These are phyloP conservation scores for Triplophysa rosa DNA, from an alignment of 2,113 vertebrate genomes.

Conservation along the genomic window DNA sequence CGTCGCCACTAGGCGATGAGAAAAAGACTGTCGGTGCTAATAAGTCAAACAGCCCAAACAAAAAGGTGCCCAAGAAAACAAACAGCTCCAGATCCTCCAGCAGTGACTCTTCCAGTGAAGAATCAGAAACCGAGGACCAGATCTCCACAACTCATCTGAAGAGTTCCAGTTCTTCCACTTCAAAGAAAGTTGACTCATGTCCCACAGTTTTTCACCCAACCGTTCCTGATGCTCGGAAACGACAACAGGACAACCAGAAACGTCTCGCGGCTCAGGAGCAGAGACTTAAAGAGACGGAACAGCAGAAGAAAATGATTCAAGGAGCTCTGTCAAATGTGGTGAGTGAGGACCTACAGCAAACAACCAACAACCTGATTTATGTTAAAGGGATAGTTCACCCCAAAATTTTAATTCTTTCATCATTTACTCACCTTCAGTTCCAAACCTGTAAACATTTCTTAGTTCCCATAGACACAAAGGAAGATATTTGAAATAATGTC, in stretches of 20 bases:
- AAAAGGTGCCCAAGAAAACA: neutral
- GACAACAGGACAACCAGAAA: conserved; percentile 82
- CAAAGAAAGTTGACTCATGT: neutral
- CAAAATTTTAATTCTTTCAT: neutral
- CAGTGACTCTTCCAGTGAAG: conserved; percentile 37
- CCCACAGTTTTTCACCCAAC: neutral
- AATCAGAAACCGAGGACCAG: conserved; percentile 57
- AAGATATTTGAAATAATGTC: too few species aligned
- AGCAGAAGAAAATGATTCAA: conserved; percentile 84
- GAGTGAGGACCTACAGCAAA: conserved; percentile 46
- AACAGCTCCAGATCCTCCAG: neutral
- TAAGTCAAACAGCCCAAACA: neutral
- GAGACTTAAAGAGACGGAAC: conserved; percentile 77
- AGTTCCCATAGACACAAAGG: too few species aligned
- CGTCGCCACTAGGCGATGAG: neutral
- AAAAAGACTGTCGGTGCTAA: neutral
- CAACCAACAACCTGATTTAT: too few species aligned
- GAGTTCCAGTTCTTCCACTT: neutral
- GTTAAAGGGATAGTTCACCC: neutral
- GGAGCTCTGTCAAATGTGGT: conserved; percentile 86
- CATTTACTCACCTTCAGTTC: too few species aligned
- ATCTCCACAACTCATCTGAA: conserved; percentile 13
- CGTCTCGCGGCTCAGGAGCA: conserved; percentile 86
- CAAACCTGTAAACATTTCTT: too few species aligned
- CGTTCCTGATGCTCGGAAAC: conserved; percentile 58